These are phyloP conservation scores for Macroramphosus scolopax DNA, from an alignment of 2,797 vertebrate species.

Conservation along the genomic window DNA sequence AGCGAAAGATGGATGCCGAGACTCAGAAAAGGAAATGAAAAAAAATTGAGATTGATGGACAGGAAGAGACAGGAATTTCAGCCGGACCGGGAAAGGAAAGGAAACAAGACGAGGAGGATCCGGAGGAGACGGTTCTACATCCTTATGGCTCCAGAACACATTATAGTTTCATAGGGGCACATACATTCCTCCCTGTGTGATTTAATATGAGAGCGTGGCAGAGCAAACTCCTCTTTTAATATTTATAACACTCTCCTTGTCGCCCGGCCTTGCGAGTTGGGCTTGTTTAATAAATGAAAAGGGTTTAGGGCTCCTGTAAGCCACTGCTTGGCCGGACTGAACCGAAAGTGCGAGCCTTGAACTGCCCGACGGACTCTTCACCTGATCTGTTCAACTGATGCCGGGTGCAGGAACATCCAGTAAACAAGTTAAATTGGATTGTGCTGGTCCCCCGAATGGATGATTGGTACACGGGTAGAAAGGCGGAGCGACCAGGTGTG, in stretches of 20 bases:
- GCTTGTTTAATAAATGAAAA: slow-evolving; percentile 75
- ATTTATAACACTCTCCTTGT: slow-evolving; percentile 74
- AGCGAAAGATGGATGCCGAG: slow-evolving; percentile 19
- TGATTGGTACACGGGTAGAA: too few species aligned
- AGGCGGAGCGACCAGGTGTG: too few species aligned
- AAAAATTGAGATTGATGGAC: slow-evolving; percentile 42
- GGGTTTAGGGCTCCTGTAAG: slow-evolving; percentile 55
- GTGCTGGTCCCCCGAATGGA: too few species aligned
- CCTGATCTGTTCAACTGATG: too few species aligned
- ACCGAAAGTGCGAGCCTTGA: slow-evolving; percentile 42
- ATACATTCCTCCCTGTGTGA: slow-evolving; percentile 73
- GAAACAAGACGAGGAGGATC: slow-evolving; percentile 35
- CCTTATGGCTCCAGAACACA: slow-evolving; percentile 71
- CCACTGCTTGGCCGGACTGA: slow-evolving; percentile 37
- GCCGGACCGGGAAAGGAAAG: slow-evolving; percentile 20
- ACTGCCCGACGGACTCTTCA: slow-evolving; percentile 30
- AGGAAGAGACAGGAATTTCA: slow-evolving; percentile 48
- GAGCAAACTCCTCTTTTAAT: slow-evolving; percentile 79
- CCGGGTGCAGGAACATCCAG: too few species aligned
- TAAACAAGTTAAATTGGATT: too few species aligned
- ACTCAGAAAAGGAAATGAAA: slow-evolving; percentile 25
- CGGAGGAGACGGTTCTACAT: slow-evolving; percentile 59
- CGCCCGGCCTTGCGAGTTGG: slow-evolving; percentile 50
- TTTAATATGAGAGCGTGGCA: slow-evolving; percentile 73
- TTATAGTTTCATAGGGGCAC: slow-evolving; percentile 81